phyloP scores from a whole-genome alignment of 2,888 invertebrate species.

The Aphodius sticticus region DNA sequence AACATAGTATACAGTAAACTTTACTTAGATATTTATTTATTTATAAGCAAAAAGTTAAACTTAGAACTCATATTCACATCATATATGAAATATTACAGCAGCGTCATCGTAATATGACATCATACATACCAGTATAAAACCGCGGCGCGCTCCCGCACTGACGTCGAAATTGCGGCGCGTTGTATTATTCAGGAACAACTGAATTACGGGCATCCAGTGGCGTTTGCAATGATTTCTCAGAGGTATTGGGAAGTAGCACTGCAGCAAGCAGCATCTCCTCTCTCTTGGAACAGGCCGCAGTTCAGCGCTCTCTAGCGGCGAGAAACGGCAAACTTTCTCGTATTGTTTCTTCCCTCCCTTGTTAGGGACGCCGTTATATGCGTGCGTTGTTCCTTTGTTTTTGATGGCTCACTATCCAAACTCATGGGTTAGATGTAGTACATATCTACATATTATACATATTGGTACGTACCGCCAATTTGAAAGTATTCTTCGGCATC shows the following conservation, averaged over 20 bases:
- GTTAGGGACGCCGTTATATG: not conserved
- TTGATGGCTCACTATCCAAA: not conserved
- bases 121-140: not conserved
- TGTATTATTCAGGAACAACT: not conserved
- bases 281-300: not conserved
- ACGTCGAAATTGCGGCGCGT: not conserved
- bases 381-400: not conserved
- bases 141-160: not conserved
- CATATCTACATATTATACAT: too few relatives aligned
- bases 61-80: not conserved
- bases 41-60: not conserved
- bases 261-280: not conserved
- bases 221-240: slow-evolving; percentile 4
- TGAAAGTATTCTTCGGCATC: too few relatives aligned
- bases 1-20: too few relatives aligned
- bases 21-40: too few relatives aligned
- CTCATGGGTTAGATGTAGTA: not conserved
- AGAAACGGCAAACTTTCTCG: not conserved
- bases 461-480: too few relatives aligned
- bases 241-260: not conserved
- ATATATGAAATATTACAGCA: not conserved
- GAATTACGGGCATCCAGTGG: not conserved
- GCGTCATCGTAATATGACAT: not conserved
- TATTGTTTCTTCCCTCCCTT: not conserved
- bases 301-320: not conserved